Evolutionary conservation across 2,797 vertebrate species (phyloP).

Genomic region (Astyanax mexicanus): DNA sequence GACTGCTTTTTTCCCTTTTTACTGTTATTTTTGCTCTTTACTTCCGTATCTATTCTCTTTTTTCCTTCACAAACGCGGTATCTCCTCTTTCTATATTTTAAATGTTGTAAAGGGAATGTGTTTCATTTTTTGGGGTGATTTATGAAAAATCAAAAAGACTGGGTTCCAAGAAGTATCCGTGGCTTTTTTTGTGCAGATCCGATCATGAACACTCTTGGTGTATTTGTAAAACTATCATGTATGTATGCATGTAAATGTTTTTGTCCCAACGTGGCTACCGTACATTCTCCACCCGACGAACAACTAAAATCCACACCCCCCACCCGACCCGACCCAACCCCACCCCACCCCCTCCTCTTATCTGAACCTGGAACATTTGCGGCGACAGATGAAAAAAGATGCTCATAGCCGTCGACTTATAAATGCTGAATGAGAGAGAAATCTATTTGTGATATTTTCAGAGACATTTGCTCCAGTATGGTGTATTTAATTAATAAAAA

Average conservation of each 20-base stretch:
- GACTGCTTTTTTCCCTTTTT: constrained; percentile 86
- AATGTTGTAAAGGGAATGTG: constrained; percentile 97
- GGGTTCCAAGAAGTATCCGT: constrained; percentile 85
- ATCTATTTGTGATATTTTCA: constrained; percentile 99
- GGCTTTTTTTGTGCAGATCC: constrained; percentile 93
- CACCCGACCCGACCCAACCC: constrained; percentile 49
- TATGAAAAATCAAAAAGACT: constrained; percentile 79
- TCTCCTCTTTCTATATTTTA: constrained; percentile 99
- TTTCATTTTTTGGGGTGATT: constrained; percentile 81
- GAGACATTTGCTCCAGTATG: constrained; percentile 99
- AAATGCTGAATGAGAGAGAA: constrained; percentile 99
- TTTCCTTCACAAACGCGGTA: constrained; percentile 88
- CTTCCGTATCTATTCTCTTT: constrained; percentile 80
- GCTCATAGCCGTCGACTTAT: constrained; percentile 91
- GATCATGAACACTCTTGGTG: constrained; percentile 96
- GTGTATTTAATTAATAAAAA: constrained; percentile 99
- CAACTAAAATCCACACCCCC: constrained; percentile 42
- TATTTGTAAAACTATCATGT: constrained; percentile 99
- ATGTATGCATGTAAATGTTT: constrained; percentile 99
- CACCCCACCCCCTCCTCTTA: neutral
- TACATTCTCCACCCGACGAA: constrained; percentile 71
- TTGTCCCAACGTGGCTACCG: constrained; percentile 95
- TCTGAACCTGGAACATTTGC: constrained; percentile 64
- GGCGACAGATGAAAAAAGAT: constrained; percentile 74
- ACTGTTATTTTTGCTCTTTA: constrained; percentile 84